phyloP scores from a whole-genome alignment of 1,140 invertebrate genomes.

The Plutomurus gul region DNA sequence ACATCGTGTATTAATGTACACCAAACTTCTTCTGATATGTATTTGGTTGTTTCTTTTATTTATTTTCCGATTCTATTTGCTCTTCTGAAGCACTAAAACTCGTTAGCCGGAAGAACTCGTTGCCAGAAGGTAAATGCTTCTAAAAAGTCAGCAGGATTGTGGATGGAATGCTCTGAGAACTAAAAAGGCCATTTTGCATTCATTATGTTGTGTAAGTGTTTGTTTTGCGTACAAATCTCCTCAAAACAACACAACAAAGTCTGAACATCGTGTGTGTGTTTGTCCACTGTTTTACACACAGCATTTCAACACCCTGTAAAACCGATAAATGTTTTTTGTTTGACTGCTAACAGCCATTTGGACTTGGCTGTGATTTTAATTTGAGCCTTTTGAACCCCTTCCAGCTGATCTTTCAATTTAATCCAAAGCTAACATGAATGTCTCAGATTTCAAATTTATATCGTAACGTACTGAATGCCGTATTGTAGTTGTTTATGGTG shows the following conservation, averaged over 20 bases:
- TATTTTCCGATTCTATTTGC: slow-evolving; percentile 53
- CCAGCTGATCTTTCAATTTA: neutral
- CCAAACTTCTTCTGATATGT: slow-evolving; percentile 41
- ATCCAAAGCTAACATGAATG: slow-evolving; percentile 18
- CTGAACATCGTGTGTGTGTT: slow-evolving; percentile 4
- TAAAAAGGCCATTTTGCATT: slow-evolving; percentile 54
- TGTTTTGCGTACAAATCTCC: slow-evolving; percentile 45
- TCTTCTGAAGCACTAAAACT: slow-evolving; percentile 54
- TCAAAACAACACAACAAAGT: slow-evolving; percentile 20
- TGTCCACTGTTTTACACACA: neutral
- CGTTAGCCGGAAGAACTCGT: slow-evolving; percentile 55
- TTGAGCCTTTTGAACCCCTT: neutral
- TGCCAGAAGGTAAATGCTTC: slow-evolving; percentile 55
- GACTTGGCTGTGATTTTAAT: slow-evolving; percentile 14
- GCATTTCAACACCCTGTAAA: neutral
- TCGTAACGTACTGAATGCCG: neutral
- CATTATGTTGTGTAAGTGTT: slow-evolving; percentile 55
- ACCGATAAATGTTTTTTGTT: slow-evolving; percentile 12
- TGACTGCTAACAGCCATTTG: slow-evolving; percentile 14
- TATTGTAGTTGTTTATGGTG: neutral
- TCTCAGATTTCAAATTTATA: neutral
- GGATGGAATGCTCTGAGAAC: slow-evolving; percentile 54
- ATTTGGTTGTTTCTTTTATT: slow-evolving; percentile 47
- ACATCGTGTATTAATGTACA: too few relatives aligned
- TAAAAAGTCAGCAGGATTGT: slow-evolving; percentile 51